Evolutionary conservation across 2,888 invertebrate species (phyloP).

Genomic region (Alsophila aescularia): DNA sequence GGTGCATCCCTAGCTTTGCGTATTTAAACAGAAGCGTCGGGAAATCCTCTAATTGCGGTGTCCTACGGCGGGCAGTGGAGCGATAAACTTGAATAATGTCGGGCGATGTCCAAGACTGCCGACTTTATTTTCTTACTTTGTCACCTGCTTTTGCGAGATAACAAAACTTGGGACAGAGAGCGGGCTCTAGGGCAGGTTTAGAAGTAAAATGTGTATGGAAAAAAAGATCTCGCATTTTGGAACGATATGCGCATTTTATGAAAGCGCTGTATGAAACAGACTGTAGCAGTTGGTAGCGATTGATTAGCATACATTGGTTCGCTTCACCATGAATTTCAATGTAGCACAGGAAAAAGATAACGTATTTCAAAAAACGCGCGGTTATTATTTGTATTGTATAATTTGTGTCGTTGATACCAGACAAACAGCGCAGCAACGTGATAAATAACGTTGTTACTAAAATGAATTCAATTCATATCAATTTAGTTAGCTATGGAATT

Average conservation of each 20-base stretch:
- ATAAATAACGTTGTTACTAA: too few species aligned
- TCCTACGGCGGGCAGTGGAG: constrained; percentile 52
- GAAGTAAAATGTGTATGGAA: neutral
- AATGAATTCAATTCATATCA: too few species aligned
- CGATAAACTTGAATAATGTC: constrained; percentile 83
- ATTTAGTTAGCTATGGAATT: too few species aligned
- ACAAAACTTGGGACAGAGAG: constrained; percentile 36
- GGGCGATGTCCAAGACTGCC: constrained; percentile 68
- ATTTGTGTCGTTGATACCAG: too few species aligned
- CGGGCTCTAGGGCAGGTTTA: constrained; percentile 21
- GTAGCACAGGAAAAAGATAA: too few species aligned
- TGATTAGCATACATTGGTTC: too few species aligned
- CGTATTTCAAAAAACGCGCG: too few species aligned
- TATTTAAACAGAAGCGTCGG: constrained; percentile 45
- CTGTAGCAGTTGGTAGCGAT: too few species aligned
- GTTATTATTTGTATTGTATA: too few species aligned
- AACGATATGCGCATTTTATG: neutral
- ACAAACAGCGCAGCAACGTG: too few species aligned
- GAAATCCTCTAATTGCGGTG: constrained; percentile 78
- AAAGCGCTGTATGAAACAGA: neutral
- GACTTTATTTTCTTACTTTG: constrained; percentile 55
- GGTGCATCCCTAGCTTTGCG: constrained; percentile 27
- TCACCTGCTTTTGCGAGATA: constrained; percentile 75
- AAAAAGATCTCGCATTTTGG: neutral
- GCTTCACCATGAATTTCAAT: too few species aligned